phyloP scores from a whole-genome alignment of 1,140 invertebrate genomes.

The Lethrus apterus region DNA sequence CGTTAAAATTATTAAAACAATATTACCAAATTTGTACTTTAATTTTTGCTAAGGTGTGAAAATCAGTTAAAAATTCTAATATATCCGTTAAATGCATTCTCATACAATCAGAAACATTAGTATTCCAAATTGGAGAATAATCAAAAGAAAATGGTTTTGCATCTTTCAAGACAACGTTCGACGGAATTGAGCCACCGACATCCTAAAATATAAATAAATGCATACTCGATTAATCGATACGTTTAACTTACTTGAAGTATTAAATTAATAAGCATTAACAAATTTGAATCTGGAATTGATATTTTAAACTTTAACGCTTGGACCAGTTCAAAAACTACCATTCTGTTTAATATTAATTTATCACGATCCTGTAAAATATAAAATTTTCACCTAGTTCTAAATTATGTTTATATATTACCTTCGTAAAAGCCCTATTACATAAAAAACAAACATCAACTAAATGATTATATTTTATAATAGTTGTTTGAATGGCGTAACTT shows the following conservation, averaged over 20 bases:
- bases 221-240: background rate
- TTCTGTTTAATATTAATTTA: slow-evolving; percentile 82
- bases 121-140: slow-evolving; percentile 56
- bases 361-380: slow-evolving; percentile 70
- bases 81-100: slow-evolving; percentile 87
- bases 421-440: slow-evolving; percentile 79
- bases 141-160: slow-evolving; percentile 39
- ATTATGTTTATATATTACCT: slow-evolving; percentile 44
- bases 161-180: slow-evolving; percentile 38
- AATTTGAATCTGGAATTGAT: slow-evolving; percentile 87
- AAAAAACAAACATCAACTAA: slow-evolving; percentile 84
- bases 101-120: slow-evolving; percentile 88
- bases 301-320: slow-evolving; percentile 94
- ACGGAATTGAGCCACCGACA: slow-evolving; percentile 49
- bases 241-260: slow-evolving; percentile 60
- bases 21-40: slow-evolving; percentile 59
- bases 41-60: slow-evolving; percentile 93
- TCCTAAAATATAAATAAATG: slow-evolving; percentile 48
- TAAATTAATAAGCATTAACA: slow-evolving; percentile 84
- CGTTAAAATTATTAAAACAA: background rate
- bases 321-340: slow-evolving; percentile 87
- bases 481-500: slow-evolving; percentile 84
- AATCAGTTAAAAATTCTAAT: slow-evolving; percentile 91
- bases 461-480: slow-evolving; percentile 72
- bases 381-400: background rate